A percentile compares a stretch with the other conserved stretches of the same genome.
These are phyloP conservation scores for Palythoa grandis DNA, from an alignment of 92 coral and sea anemone species.

Conservation along the genomic window DNA sequence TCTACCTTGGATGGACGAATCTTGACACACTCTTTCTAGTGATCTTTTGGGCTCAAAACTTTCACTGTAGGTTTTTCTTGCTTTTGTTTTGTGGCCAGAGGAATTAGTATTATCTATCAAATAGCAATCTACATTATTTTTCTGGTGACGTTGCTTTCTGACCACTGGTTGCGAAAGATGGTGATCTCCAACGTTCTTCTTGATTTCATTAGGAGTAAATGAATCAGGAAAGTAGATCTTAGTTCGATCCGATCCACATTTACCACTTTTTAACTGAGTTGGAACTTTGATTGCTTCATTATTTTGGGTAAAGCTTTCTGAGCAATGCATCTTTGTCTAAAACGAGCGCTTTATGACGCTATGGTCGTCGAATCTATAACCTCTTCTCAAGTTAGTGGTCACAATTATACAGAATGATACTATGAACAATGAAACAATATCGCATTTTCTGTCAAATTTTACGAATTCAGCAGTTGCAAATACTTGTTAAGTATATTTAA, in stretches of 20 bases:
- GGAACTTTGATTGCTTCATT: slow-evolving; percentile 24
- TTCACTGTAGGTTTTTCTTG: neutral
- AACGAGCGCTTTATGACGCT: slow-evolving; percentile 4
- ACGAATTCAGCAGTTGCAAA: neutral
- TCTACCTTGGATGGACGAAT: neutral
- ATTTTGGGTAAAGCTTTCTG: neutral
- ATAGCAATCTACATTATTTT: neutral
- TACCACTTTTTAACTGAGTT: slow-evolving; percentile 4
- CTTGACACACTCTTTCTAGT: neutral
- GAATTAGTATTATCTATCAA: neutral
- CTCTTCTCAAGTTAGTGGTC: slow-evolving; percentile 18
- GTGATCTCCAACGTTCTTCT: neutral
- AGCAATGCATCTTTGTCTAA: neutral
- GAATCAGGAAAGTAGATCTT: slow-evolving; percentile 36
- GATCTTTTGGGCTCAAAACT: neutral
- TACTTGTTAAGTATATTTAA: neutral
- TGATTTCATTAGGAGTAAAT: neutral
- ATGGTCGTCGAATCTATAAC: neutral
- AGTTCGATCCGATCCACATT: slow-evolving; percentile 16
- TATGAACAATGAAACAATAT: slow-evolving; percentile 10
- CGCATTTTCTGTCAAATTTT: neutral
- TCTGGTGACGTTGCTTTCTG: neutral
- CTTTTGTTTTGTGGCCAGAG: neutral
- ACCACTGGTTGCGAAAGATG: neutral
- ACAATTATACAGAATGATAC: slow-evolving; percentile 15